These are phyloP conservation scores for Montipora cactus DNA, from an alignment of 64 coral and sea anemone genomes.

Conservation along the genomic window DNA sequence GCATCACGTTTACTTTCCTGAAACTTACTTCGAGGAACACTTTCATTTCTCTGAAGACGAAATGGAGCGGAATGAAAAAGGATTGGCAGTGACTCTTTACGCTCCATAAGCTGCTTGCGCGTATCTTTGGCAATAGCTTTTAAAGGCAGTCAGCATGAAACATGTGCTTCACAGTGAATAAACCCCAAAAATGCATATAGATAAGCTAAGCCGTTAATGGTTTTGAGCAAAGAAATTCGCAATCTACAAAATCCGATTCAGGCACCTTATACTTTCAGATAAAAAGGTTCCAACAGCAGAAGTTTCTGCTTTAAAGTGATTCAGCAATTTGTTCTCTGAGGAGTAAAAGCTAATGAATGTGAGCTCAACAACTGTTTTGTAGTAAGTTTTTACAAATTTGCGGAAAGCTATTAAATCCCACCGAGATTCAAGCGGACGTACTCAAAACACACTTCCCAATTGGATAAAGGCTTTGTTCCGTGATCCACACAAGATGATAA, in stretches of 20 bases:
- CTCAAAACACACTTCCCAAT: conserved; percentile 25
- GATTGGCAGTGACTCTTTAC: neutral
- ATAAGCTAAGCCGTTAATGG: conserved; percentile 54
- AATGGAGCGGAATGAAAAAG: conserved; percentile 19
- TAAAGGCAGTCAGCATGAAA: neutral
- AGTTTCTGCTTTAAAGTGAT: neutral
- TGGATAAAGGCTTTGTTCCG: conserved; percentile 31
- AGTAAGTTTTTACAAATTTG: neutral
- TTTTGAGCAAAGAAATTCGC: conserved; percentile 16
- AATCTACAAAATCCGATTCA: conserved; percentile 35
- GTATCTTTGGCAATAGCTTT: neutral
- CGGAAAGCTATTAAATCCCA: neutral
- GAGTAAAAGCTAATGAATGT: neutral
- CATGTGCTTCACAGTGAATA: neutral
- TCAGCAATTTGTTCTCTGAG: neutral
- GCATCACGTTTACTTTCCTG: neutral
- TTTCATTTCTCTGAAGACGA: neutral
- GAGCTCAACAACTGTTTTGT: neutral
- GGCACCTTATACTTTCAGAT: neutral
- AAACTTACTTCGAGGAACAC: neutral
- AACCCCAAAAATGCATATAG: neutral
- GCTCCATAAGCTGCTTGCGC: neutral
- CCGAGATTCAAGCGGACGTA: neutral
- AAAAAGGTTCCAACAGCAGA: conserved; percentile 2
- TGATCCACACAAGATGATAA: conserved; percentile 17